Percentiles rank a stretch among this genome's conserved stretches.
Conservation (phyloP, 2,797 vertebrate species). For the Gallinago solitaria region DNA sequence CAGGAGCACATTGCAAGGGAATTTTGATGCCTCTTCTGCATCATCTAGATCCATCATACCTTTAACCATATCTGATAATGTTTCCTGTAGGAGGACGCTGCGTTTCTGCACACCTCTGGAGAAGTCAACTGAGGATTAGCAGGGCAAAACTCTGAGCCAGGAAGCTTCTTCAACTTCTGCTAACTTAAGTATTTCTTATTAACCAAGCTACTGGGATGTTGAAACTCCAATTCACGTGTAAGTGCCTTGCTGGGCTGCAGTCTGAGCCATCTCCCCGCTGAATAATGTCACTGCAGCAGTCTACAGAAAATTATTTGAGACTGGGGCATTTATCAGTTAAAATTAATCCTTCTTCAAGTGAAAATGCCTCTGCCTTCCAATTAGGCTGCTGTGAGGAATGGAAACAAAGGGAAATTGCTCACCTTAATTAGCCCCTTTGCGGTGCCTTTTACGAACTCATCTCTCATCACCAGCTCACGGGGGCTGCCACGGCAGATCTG, state of each 20-base stretch:
- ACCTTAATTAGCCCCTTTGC: constrained; percentile 40
- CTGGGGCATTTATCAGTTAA: not conserved
- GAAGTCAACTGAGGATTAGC: not conserved
- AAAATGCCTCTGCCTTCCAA: constrained; percentile 23
- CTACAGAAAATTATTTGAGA: not conserved
- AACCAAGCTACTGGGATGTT: not conserved
- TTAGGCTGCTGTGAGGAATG: constrained; percentile 8
- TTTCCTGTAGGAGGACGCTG: not conserved
- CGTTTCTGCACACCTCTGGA: not conserved
- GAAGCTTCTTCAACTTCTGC: not conserved
- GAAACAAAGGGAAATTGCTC: not conserved
- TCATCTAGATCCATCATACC: not conserved
- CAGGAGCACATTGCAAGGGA: not conserved
- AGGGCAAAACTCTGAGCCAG: not conserved
- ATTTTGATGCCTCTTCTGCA: not conserved
- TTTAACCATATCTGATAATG: fast-evolving
- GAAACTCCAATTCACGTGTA: not conserved
- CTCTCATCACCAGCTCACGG: fast-evolving
- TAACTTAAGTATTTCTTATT: not conserved
- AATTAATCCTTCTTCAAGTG: not conserved
- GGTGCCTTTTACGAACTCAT: not conserved
- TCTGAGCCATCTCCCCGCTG: not conserved
- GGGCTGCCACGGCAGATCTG: fast-evolving
- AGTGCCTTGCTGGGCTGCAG: not conserved
- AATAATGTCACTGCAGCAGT: not conserved